phyloP scores from a whole-genome alignment of 92 coral and sea anemone genomes.

The Porites evermanni region DNA sequence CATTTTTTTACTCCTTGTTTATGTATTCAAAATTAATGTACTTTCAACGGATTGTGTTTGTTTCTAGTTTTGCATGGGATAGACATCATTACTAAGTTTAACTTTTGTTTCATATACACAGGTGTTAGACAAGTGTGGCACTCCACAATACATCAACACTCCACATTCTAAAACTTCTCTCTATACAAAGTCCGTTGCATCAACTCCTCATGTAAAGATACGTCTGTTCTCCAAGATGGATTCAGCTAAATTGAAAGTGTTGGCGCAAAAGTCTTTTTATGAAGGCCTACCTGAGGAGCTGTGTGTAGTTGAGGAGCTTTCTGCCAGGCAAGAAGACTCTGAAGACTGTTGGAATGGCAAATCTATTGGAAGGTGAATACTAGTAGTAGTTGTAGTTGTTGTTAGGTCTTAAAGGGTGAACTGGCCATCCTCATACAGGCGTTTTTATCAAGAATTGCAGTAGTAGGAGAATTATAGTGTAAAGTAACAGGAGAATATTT shows the following conservation, averaged over 20 bases:
- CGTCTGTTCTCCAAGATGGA: constrained; percentile 68
- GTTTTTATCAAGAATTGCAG: too few species aligned
- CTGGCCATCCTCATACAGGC: too few species aligned
- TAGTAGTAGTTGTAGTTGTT: not conserved
- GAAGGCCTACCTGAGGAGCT: constrained; percentile 60
- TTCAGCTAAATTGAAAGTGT: constrained; percentile 53
- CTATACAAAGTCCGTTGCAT: constrained; percentile 13
- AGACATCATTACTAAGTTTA: not conserved
- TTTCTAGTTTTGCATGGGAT: not conserved
- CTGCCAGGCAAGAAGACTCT: constrained; percentile 54
- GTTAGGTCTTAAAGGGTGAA: too few species aligned
- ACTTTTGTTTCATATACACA: not conserved
- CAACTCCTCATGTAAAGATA: constrained; percentile 29
- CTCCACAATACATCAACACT: constrained; percentile 38
- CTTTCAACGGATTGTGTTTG: not conserved
- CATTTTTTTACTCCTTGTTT: too few species aligned
- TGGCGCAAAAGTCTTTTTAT: constrained; percentile 42
- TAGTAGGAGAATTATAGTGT: too few species aligned
- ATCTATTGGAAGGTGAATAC: constrained; percentile 78
- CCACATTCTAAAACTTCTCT: not conserved
- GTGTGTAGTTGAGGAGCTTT: constrained; percentile 71
- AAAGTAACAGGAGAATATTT: too few species aligned
- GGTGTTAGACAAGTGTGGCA: constrained; percentile 69
- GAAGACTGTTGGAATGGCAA: constrained; percentile 93
- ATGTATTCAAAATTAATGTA: too few species aligned